phyloP scores from a whole-genome alignment of 1,140 invertebrate species.

The Neodiprion lecontei region DNA sequence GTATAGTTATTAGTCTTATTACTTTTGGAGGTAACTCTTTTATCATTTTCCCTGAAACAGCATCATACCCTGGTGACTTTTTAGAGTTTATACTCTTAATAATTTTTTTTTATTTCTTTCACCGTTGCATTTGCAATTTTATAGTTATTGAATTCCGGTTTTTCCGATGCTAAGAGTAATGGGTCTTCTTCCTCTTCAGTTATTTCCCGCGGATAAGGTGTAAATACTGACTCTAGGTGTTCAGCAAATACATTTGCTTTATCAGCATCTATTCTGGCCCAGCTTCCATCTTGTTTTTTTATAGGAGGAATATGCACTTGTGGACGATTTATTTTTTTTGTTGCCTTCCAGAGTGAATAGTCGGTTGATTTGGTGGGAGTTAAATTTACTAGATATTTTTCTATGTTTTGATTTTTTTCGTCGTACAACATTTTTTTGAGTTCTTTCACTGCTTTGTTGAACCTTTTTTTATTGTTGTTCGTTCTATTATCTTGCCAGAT shows the following conservation, averaged over 20 bases:
- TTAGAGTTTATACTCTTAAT: constrained; percentile 18
- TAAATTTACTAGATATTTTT: constrained; percentile 13
- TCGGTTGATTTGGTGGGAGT: constrained; percentile 14
- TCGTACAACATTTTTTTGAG: constrained; percentile 1
- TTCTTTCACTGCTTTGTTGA: constrained; percentile 12
- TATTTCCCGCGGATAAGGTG: constrained; percentile 12
- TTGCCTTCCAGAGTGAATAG: constrained; percentile 35
- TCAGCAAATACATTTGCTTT: constrained; percentile 32
- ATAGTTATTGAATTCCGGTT: not conserved
- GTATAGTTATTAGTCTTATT: constrained; percentile 27
- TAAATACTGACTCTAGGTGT: constrained; percentile 23
- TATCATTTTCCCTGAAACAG: constrained; percentile 32
- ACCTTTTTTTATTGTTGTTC: constrained; percentile 6
- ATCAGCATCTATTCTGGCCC: constrained; percentile 29
- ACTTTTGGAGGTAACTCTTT: constrained; percentile 36
- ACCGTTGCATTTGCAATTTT: constrained; percentile 16
- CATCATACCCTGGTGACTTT: constrained; percentile 37
- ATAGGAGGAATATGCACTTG: constrained; percentile 20
- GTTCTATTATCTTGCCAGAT: constrained; percentile 8
- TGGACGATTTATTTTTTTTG: constrained; percentile 21
- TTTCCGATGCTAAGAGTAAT: not conserved
- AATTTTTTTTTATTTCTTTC: not conserved
- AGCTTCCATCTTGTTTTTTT: constrained; percentile 24
- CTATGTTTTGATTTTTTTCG: constrained; percentile 5
- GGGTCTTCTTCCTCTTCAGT: constrained; percentile 10